phyloP scores from a whole-genome alignment of 2,797 vertebrate species.

The Cyclura pinguis region DNA sequence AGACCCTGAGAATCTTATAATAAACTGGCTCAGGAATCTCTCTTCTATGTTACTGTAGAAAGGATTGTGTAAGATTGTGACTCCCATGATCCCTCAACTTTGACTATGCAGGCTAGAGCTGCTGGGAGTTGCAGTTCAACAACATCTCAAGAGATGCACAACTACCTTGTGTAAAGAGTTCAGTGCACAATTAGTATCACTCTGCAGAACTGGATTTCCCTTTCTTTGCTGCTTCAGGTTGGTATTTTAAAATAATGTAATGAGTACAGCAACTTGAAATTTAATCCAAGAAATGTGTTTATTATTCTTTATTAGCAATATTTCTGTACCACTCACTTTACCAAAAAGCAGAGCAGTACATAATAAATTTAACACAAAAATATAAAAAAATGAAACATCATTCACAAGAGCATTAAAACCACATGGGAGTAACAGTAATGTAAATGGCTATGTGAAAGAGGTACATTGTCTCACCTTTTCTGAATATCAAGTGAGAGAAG shows the following conservation, averaged over 20 bases:
- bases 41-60: too few relatives aligned
- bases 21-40: too few relatives aligned
- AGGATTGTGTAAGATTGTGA: too few relatives aligned
- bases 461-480: not conserved
- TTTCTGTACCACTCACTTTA: not conserved
- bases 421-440: not conserved
- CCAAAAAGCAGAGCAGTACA: not conserved
- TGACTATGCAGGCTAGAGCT: too few relatives aligned
- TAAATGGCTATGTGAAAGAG: not conserved
- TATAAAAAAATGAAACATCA: not conserved
- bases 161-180: not conserved
- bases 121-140: too few relatives aligned
- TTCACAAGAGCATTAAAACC: not conserved
- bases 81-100: too few relatives aligned
- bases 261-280: not conserved
- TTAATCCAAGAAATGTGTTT: not conserved
- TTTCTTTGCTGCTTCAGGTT: not conserved
- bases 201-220: not conserved
- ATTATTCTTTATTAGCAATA: not conserved
- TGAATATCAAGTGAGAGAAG: not conserved
- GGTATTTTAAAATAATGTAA: not conserved
- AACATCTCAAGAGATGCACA: too few relatives aligned
- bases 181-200: not conserved
- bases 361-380: not conserved
- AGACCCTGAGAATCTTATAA: too few relatives aligned